These are phyloP conservation scores for Laspeyria flexula DNA, from an alignment of 2,888 invertebrate genomes.

Conservation along the genomic window DNA sequence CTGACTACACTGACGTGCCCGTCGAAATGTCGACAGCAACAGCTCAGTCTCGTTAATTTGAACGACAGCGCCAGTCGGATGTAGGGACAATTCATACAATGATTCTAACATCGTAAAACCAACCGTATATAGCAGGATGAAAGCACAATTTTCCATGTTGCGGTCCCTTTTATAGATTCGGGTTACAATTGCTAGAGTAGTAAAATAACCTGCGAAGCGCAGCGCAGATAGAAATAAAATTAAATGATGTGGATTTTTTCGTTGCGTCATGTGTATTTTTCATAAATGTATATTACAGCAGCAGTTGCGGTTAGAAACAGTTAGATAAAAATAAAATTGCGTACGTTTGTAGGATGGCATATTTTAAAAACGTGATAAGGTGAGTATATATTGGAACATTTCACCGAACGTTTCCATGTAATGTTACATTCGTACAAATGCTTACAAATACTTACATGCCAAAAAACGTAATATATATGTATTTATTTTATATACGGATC, in stretches of 20 bases:
- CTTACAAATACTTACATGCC: no score
- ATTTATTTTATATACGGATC: no score
- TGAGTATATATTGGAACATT: no score
- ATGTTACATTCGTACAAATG: no score
- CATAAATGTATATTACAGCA: no score
- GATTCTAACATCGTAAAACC: background rate
- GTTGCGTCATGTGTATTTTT: background rate
- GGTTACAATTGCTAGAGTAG: conserved; percentile 6
- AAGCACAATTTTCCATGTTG: conserved; percentile 4
- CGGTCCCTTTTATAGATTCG: background rate
- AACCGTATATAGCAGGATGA: background rate
- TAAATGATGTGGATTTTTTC: background rate
- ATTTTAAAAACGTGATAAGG: no score
- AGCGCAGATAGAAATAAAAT: conserved; percentile 19
- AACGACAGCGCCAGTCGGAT: conserved; percentile 19
- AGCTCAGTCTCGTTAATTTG: conserved; percentile 29
- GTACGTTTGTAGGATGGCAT: no score
- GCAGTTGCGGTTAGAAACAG: background rate
- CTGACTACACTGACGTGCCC: conserved; percentile 5
- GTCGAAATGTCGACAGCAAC: conserved; percentile 15
- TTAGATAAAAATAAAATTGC: no score
- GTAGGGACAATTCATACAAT: conserved; percentile 15
- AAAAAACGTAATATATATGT: no score
- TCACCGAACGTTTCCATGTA: no score
- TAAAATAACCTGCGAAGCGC: conserved; percentile 21